Percentiles rank a stretch among this genome's conserved stretches.
Conservation (phyloP, 2,888 invertebrate species). For the Watsonalla cultraria region DNA sequence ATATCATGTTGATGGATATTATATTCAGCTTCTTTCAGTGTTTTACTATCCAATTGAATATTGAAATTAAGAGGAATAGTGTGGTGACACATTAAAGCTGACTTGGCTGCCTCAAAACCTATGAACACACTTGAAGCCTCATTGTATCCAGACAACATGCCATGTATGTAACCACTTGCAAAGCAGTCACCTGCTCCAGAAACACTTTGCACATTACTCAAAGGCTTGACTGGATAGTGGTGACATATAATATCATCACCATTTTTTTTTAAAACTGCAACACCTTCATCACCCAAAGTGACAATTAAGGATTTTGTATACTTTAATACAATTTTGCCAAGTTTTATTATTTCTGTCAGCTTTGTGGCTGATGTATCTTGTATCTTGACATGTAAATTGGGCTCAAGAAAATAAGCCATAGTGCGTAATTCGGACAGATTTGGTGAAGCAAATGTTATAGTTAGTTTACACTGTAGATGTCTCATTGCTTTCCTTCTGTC, state of each 20-base stretch:
- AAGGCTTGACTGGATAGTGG: conserved; percentile 56
- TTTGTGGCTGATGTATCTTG: conserved; percentile 17
- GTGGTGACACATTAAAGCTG: conserved; percentile 76
- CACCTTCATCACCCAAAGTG: conserved; percentile 80
- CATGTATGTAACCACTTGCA: conserved; percentile 83
- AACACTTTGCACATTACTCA: conserved; percentile 80
- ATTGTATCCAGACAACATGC: conserved; percentile 72
- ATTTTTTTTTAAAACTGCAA: conserved; percentile 60
- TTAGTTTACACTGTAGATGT: conserved; percentile 76
- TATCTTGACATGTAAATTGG: conserved; percentile 32
- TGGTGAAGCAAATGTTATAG: conserved; percentile 84
- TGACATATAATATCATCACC: conserved; percentile 11
- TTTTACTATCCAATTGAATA: conserved; percentile 7
- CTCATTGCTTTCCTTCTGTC: conserved; percentile 87
- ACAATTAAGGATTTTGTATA: conserved; percentile 79
- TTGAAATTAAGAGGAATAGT: conserved; percentile 75
- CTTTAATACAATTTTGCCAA: conserved; percentile 57
- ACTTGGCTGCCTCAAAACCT: conserved; percentile 81
- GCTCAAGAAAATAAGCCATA: conserved; percentile 78
- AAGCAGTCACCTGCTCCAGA: conserved; percentile 92
- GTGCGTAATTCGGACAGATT: conserved; percentile 87
- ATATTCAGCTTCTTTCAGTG: conserved; percentile 8
- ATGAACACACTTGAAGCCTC: conserved; percentile 80
- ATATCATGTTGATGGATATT: not conserved
- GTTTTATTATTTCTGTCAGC: conserved; percentile 38